These are phyloP conservation scores for Microctenopoma steveboyesi DNA, from an alignment of 2,797 vertebrate genomes.

Conservation along the genomic window DNA sequence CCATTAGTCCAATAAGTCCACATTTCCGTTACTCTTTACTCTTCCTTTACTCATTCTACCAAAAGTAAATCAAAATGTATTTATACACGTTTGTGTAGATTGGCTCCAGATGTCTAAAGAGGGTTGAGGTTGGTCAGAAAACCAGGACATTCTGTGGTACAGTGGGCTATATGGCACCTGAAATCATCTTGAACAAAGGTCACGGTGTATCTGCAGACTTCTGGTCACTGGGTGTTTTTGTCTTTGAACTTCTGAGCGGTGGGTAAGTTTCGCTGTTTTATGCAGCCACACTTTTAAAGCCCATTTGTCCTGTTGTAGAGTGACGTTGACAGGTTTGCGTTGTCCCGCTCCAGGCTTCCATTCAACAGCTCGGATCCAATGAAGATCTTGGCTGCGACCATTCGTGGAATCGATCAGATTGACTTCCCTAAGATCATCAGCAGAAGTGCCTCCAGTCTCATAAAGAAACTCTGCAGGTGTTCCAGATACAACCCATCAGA, in stretches of 20 bases:
- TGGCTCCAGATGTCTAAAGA: constrained; percentile 81
- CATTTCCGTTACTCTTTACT: neutral
- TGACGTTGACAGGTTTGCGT: neutral
- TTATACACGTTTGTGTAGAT: constrained; percentile 62
- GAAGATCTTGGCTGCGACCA: constrained; percentile 70
- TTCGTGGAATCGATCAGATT: constrained; percentile 79
- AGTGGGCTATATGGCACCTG: constrained; percentile 83
- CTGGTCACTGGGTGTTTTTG: constrained; percentile 84
- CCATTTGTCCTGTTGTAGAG: constrained; percentile 11
- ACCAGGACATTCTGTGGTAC: constrained; percentile 86
- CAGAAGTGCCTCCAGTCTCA: constrained; percentile 76
- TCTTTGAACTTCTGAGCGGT: constrained; percentile 83
- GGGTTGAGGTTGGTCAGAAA: constrained; percentile 77
- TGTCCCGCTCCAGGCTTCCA: constrained; percentile 74
- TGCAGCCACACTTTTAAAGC: constrained; percentile 2
- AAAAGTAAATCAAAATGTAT: neutral
- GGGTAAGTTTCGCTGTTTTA: constrained; percentile 62
- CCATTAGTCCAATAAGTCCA: neutral
- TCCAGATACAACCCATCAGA: constrained; percentile 7
- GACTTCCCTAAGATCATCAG: constrained; percentile 82
- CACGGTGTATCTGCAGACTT: constrained; percentile 76
- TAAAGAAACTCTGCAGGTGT: constrained; percentile 85
- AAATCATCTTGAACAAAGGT: constrained; percentile 82
- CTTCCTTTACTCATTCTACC: neutral
- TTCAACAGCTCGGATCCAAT: constrained; percentile 76